A percentile compares a stretch with the other conserved stretches of the same genome.
These are phyloP conservation scores for Epinephelus lanceolatus DNA, from an alignment of 2,113 vertebrate genomes.

Conservation along the genomic window DNA sequence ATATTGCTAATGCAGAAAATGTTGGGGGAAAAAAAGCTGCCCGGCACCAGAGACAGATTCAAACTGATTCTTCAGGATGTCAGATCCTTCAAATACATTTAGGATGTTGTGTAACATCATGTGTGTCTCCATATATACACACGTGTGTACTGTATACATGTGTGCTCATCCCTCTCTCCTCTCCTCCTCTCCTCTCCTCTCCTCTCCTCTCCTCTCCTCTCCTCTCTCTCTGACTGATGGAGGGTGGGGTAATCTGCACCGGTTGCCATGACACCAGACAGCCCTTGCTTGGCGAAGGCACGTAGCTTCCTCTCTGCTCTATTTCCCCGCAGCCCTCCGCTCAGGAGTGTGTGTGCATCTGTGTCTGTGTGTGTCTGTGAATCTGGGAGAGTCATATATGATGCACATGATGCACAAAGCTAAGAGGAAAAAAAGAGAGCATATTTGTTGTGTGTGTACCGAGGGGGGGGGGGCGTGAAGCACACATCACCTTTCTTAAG, in stretches of 20 bases:
- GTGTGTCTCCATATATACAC: constrained; percentile 6
- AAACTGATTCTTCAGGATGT: constrained; percentile 18
- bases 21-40: background rate
- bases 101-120: constrained; percentile 17
- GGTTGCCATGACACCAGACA: constrained; percentile 96
- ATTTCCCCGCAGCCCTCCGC: constrained; percentile 84
- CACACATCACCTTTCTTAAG: background rate
- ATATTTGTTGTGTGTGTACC: constrained; percentile 32
- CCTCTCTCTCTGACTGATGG: constrained; percentile 73
- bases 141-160: background rate
- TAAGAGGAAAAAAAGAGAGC: constrained; percentile 30
- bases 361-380: constrained; percentile 43
- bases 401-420: constrained; percentile 50
- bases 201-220: constrained; percentile 49
- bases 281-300: constrained; percentile 91
- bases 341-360: constrained; percentile 64
- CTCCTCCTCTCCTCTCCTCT: constrained; percentile 38
- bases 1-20: background rate
- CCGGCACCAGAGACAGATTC: background rate
- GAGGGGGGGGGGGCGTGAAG: background rate
- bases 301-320: constrained; percentile 88
- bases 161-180: constrained; percentile 50
- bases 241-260: constrained; percentile 92
- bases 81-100: constrained; percentile 11
- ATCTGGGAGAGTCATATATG: constrained; percentile 57